A percentile compares a stretch with the other conserved stretches of the same genome.
Conservation (phyloP, 2,113 vertebrate genomes). For the Eulemur rufifrons region DNA sequence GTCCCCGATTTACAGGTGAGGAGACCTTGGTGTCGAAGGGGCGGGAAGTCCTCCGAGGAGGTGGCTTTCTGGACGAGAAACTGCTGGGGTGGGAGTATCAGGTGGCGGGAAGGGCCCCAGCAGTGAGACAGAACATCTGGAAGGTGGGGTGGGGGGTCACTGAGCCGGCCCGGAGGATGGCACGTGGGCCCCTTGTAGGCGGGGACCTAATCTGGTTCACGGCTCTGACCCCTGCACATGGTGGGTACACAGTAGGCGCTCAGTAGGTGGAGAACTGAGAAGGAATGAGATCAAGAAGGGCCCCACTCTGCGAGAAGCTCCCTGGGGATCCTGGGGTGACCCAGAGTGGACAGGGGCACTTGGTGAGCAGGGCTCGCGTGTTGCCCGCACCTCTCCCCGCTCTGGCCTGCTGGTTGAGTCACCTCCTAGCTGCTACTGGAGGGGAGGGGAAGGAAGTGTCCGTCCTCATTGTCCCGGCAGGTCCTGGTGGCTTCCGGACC, state of each 20-base stretch:
- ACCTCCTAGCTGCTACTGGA: not conserved
- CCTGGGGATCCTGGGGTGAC: not conserved
- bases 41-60: not conserved
- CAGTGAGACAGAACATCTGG: not conserved
- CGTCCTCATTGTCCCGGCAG: not conserved
- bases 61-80: not conserved
- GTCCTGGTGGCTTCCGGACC: slow-evolving; percentile 46
- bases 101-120: not conserved
- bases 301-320: accelerated
- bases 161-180: not conserved
- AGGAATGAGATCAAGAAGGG: not conserved
- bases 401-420: not conserved
- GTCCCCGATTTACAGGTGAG: not conserved
- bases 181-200: not conserved
- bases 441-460: not conserved
- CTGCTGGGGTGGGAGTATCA: not conserved
- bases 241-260: not conserved
- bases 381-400: not conserved
- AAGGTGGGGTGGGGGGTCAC: not conserved
- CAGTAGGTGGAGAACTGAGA: not conserved
- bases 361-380: accelerated
- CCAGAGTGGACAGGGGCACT: accelerated
- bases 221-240: not conserved
- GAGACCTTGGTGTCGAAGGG: not conserved
- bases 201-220: not conserved